A percentile compares a stretch with the other conserved stretches of the same genome.
Evolutionary conservation across 2,888 invertebrate genomes (phyloP).

Genomic region (Megamerina dolium): DNA sequence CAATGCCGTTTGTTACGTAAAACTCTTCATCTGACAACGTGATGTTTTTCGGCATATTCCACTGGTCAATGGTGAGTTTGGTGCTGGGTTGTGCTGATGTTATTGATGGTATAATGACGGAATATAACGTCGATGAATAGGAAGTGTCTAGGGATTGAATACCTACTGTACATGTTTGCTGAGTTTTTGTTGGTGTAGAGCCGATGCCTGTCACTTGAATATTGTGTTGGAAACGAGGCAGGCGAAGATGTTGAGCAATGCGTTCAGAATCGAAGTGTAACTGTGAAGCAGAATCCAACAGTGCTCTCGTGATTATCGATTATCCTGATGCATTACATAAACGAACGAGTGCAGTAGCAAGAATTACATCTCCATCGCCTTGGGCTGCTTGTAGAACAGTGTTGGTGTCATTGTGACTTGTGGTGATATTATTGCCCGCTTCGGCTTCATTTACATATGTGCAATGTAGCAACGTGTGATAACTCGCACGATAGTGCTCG

Average conservation of each 20-base stretch:
- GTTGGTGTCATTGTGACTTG: too few relatives aligned
- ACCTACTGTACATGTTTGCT: too few relatives aligned
- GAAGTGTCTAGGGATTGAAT: not conserved
- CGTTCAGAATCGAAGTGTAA: not conserved
- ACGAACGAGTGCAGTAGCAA: too few relatives aligned
- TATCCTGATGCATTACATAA: not conserved
- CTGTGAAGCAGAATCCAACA: not conserved
- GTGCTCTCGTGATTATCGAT: not conserved
- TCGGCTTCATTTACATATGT: not conserved
- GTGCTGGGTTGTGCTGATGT: not conserved
- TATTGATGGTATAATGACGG: too few relatives aligned
- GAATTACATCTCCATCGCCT: not conserved
- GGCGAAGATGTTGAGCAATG: not conserved
- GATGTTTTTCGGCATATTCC: slow-evolving; percentile 2
- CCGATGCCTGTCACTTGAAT: too few relatives aligned
- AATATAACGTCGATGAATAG: too few relatives aligned
- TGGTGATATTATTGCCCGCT: too few relatives aligned
- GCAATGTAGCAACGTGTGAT: slow-evolving; percentile 1
- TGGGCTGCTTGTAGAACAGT: not conserved
- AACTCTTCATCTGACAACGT: too few relatives aligned
- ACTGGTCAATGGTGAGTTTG: too few relatives aligned
- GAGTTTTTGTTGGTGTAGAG: too few relatives aligned
- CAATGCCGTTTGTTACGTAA: not conserved
- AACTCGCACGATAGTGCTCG: slow-evolving; percentile 2
- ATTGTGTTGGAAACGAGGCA: too few relatives aligned